Evolutionary conservation across 2,797 vertebrate genomes (phyloP).

Genomic region (Spatula versicolor): DNA sequence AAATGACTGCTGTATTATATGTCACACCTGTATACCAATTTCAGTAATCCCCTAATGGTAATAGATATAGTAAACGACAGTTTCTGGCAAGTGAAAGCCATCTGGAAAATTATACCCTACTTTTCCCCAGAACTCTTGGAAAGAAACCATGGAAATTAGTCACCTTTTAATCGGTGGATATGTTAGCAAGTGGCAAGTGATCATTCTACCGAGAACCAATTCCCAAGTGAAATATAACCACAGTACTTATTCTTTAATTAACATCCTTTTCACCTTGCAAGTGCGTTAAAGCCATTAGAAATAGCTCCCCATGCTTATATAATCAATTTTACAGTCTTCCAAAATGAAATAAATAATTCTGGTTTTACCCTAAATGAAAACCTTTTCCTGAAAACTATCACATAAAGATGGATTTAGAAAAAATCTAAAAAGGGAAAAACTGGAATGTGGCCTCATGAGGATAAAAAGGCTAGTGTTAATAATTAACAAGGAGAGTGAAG

Average conservation of each 20-base stretch:
- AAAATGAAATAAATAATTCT: conserved; percentile 72
- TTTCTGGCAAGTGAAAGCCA: conserved; percentile 57
- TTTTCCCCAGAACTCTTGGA: conserved; percentile 40
- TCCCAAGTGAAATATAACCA: conserved; percentile 73
- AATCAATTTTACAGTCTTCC: conserved; percentile 68
- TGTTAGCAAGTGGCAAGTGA: conserved; percentile 79
- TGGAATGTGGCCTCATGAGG: conserved; percentile 85
- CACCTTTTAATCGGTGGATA: conserved; percentile 71
- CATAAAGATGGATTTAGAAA: conserved; percentile 67
- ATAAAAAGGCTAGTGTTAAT: conserved; percentile 98
- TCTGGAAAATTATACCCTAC: conserved; percentile 61
- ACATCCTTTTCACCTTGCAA: conserved; percentile 74
- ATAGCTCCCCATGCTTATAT: conserved; percentile 59
- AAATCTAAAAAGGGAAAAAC: conserved; percentile 75
- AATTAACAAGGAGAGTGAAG: conserved; percentile 89
- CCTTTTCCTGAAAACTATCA: conserved; percentile 69
- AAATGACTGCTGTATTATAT: conserved; percentile 16
- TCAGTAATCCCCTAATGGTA: conserved; percentile 21
- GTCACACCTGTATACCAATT: conserved; percentile 30
- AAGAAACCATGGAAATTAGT: conserved; percentile 67
- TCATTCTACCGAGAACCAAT: conserved; percentile 70
- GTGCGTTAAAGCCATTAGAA: conserved; percentile 65
- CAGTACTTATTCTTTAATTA: conserved; percentile 79
- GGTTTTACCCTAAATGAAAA: conserved; percentile 71
- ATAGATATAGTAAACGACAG: conserved; percentile 12